Evolutionary conservation across 2,888 invertebrate genomes (phyloP).

Genomic region (Euplagia quadripunctaria): DNA sequence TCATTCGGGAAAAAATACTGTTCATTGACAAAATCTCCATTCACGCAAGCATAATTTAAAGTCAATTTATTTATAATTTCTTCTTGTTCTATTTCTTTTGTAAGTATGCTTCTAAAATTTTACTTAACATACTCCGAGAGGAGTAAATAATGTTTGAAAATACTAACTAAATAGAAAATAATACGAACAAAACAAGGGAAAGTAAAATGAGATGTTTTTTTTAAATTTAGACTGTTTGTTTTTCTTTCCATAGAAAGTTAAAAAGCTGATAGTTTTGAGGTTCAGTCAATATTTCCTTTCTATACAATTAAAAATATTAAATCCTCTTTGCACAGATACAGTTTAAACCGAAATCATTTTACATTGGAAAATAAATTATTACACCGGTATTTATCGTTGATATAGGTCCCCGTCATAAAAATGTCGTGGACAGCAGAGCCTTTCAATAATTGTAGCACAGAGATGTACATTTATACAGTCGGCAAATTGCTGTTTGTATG

Average conservation of each 20-base stretch:
- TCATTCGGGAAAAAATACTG: too few relatives aligned
- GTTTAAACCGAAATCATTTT: background rate
- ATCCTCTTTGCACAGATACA: background rate
- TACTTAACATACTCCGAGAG: too few relatives aligned
- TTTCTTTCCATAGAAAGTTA: background rate
- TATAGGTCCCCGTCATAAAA: background rate
- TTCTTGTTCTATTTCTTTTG: too few relatives aligned
- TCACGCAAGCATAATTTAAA: too few relatives aligned
- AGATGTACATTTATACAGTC: background rate
- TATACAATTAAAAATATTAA: background rate
- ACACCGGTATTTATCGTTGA: background rate
- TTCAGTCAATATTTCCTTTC: background rate
- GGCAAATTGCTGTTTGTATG: background rate
- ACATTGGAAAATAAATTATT: background rate
- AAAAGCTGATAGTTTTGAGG: background rate
- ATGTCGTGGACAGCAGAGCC: background rate
- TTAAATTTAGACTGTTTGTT: background rate
- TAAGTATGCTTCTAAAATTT: too few relatives aligned
- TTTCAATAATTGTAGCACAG: background rate
- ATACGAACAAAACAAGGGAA: background rate
- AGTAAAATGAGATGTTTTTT: background rate
- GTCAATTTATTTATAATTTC: too few relatives aligned
- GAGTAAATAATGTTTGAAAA: too few relatives aligned
- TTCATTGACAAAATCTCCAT: too few relatives aligned
- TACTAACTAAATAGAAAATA: too few relatives aligned